Evolutionary conservation across 37 sponge, comb jelly and placozoan species (phyloP), one percentile per base, ranked within the genome.

Genomic region (Ianthella basta): DNA sequence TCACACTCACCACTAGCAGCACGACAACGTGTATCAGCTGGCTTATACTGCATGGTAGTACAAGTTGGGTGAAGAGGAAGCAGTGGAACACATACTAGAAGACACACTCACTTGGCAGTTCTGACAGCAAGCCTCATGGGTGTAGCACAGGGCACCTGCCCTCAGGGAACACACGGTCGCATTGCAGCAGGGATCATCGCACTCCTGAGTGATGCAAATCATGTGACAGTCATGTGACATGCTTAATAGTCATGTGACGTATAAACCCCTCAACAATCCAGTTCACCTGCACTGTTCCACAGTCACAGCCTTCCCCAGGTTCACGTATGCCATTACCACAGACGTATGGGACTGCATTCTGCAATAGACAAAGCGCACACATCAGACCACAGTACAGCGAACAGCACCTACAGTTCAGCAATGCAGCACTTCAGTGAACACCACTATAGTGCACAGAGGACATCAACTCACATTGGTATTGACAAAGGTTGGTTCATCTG

Each of bases 311-410:
- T 54, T 94, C 95, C 32, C 72, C 85, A 23, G 82, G 70, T 54
- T 94, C 95, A 41, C 87, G 55, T 63, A 94, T 86, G 4, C 95
- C 95, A 87, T 94, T 94, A 8, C 95, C 95, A 85, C 92, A 94
- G 8, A 79, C 72, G 78, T 75, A 50, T 20, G 78, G 78, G 21
- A 75, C 39, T 4, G 1, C n/a, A 3, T 75, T 53, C 78, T 53
- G 10, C 3, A 30, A 15, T 6, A 61, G 13, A 29, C 29, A 69
- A 15, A 69, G 34, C 8, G 15, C 29, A 30, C 63, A 61, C 63
- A 61, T 61, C 25, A 61, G 63, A 25, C 3, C 50, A n/a, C 50
- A 10, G 50, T 44, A 44, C 50, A 10, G 6, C 3, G 6, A 44
- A 3, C 6, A 3, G 8, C 50, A 3, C 50, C 3, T 44, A 44